phyloP scores from a whole-genome alignment of 2,797 vertebrate species.

The Nannoperca obscura region DNA sequence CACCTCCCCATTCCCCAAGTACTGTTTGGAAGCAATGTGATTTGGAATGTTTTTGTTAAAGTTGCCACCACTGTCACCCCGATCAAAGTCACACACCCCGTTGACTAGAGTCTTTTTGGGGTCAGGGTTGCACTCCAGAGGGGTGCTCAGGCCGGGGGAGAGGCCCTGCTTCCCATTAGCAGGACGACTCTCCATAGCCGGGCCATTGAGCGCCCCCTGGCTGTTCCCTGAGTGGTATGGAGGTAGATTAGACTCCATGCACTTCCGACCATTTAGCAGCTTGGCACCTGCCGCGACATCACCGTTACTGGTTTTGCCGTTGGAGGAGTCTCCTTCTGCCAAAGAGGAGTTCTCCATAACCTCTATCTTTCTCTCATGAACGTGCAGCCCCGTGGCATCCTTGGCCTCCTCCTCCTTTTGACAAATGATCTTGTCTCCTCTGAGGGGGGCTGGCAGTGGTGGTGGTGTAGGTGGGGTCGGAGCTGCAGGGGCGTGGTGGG shows the following conservation, averaged over 20 bases:
- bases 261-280: constrained; percentile 98
- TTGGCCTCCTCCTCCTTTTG: constrained; percentile 99
- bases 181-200: constrained; percentile 89
- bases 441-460: constrained; percentile 89
- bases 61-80: constrained; percentile 89
- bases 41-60: constrained; percentile 99
- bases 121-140: constrained; percentile 85
- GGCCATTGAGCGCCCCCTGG: constrained; percentile 95
- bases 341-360: constrained; percentile 99
- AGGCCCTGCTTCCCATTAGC: constrained; percentile 87
- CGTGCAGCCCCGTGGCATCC: constrained; percentile 96
- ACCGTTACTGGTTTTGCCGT: constrained; percentile 93
- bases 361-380: constrained; percentile 98
- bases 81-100: constrained; percentile 98
- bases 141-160: constrained; percentile 68
- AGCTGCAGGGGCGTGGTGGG: constrained; percentile 61
- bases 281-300: constrained; percentile 90
- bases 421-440: constrained; percentile 99
- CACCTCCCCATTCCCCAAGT: constrained; percentile 98
- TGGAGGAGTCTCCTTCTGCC: constrained; percentile 86
- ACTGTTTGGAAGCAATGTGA: constrained; percentile 99
- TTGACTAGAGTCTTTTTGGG: constrained; percentile 96
- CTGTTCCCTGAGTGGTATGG: constrained; percentile 99
- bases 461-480: constrained; percentile 75
- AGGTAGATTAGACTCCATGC: constrained; percentile 98